Base-by-base conservation (phyloP, 2,888 invertebrate genomes). In the Tanytarsus gracilentus region DNA sequence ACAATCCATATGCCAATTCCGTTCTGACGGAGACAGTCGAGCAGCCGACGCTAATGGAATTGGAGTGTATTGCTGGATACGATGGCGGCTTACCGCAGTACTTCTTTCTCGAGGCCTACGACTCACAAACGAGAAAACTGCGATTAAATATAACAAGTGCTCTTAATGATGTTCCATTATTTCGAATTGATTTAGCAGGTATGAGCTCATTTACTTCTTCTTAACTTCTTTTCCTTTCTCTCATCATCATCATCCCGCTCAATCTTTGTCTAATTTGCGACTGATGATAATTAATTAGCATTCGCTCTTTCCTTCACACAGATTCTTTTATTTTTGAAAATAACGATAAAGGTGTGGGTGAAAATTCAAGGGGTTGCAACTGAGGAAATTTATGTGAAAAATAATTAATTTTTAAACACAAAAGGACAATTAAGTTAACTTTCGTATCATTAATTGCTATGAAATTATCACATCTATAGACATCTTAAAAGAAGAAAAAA, bases 81-180 rank as follows among this genome's bases (percentile, higher is more conserved):
- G 91, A 93, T 69, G 92, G 93, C 1, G 93, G 93, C 1, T 78
- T 93, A 62, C 86, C 88, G 40, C 93, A 93, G 72, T 82, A 83
- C 64, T 92, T 92, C 74, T 77, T 86, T 58, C 74, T 93, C 62
- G 91, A 92, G 71, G 89, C 90, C 1, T 82, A 87, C 67, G 89
- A 89, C 67, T 84, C 85, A 0, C 74, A 79, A 66, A 85, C 85
- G 16, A 84, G 84, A 68, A 80, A 80, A 64, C 75, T 86, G 30
- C 76, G 86, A 59, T 77, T 86, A 64, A 88, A 87, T 69, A 77
- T 83, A 65, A 83, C 81, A 65, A 84, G 84, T 66, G 71, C 76
- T 36, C 74, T 74, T 63, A 75, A 76, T 63, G 83, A 83, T 65
- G 70, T 73, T 60, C 83, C 84, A 1, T 72, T 81, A 52, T 84